These are phyloP conservation scores for Aleadryas rufinucha DNA, from an alignment of 2,113 vertebrate genomes.

Conservation along the genomic window DNA sequence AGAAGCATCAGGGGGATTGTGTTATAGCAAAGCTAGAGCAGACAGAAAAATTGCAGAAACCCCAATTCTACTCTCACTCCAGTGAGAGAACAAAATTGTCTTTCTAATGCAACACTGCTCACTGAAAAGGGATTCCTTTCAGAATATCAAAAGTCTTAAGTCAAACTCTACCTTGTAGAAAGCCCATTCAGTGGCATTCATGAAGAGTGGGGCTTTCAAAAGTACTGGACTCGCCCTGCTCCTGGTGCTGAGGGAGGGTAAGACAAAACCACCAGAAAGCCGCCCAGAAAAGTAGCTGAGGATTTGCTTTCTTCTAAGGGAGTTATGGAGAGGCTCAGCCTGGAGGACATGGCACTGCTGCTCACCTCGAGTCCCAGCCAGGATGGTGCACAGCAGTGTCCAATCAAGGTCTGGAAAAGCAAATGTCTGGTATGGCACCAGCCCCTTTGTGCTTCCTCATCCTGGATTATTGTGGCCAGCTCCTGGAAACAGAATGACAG, in stretches of 20 bases:
- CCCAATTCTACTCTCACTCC: not conserved
- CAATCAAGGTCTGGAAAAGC: not conserved
- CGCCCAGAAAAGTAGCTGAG: not conserved
- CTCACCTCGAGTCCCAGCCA: not conserved
- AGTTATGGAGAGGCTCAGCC: not conserved
- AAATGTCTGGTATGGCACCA: not conserved
- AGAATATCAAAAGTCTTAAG: not conserved
- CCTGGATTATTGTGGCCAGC: not conserved
- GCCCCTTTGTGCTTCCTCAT: not conserved
- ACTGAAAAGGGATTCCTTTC: not conserved
- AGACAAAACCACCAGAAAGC: not conserved
- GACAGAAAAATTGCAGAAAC: not conserved
- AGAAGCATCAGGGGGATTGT: not conserved
- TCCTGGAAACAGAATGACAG: not conserved
- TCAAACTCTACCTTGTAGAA: not conserved
- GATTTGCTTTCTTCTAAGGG: not conserved
- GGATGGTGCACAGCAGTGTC: fast-evolving
- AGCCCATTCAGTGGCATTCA: not conserved
- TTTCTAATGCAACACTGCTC: not conserved
- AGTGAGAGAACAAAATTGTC: not conserved
- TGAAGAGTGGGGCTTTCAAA: not conserved
- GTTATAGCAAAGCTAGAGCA: not conserved
- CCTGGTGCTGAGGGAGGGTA: not conserved
- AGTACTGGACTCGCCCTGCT: not conserved
- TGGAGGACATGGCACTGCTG: not conserved